Conservation (phyloP, 1,140 invertebrate genomes). For the Chionoecetes opilio region DNA sequence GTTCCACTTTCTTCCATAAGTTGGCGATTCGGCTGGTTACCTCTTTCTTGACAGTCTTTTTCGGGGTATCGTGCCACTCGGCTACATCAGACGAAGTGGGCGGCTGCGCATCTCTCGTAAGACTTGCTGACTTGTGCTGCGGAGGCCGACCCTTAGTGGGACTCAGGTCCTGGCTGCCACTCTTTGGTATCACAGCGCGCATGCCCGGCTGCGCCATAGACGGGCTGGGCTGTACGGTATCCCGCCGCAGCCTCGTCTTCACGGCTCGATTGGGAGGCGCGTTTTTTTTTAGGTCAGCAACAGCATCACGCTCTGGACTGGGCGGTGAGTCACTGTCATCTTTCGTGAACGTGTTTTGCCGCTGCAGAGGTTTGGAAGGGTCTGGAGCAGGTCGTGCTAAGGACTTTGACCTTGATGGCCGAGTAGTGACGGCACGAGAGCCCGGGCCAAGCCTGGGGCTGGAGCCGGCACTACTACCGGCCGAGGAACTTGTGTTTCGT, state of each 20-base stretch:
- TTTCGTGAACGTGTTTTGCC: constrained; percentile 95
- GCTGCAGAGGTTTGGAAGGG: constrained; percentile 82
- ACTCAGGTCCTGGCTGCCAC: constrained; percentile 76
- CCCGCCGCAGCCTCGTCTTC: constrained; percentile 80
- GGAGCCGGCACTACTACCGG: constrained; percentile 78
- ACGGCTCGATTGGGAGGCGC: constrained; percentile 80
- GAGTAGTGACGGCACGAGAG: constrained; percentile 42
- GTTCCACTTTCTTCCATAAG: constrained; percentile 94
- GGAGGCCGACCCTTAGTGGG: constrained; percentile 75
- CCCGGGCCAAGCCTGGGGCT: constrained; percentile 75
- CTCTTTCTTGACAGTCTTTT: constrained; percentile 86
- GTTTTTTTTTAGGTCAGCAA: constrained; percentile 81
- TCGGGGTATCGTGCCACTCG: constrained; percentile 83
- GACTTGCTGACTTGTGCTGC: constrained; percentile 77
- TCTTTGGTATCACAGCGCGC: constrained; percentile 70
- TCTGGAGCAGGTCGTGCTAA: constrained; percentile 75
- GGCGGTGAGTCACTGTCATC: constrained; percentile 86
- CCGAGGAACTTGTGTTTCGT: constrained; percentile 79
- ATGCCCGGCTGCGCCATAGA: constrained; percentile 50
- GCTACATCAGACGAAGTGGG: constrained; percentile 79
- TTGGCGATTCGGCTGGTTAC: constrained; percentile 94
- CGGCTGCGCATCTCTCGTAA: constrained; percentile 79
- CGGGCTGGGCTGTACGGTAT: constrained; percentile 78
- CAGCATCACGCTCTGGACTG: constrained; percentile 84
- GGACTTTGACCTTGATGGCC: constrained; percentile 74